Evolutionary conservation across 2,113 vertebrate genomes (phyloP).

Genomic region (Lichenostomus cassidix): DNA sequence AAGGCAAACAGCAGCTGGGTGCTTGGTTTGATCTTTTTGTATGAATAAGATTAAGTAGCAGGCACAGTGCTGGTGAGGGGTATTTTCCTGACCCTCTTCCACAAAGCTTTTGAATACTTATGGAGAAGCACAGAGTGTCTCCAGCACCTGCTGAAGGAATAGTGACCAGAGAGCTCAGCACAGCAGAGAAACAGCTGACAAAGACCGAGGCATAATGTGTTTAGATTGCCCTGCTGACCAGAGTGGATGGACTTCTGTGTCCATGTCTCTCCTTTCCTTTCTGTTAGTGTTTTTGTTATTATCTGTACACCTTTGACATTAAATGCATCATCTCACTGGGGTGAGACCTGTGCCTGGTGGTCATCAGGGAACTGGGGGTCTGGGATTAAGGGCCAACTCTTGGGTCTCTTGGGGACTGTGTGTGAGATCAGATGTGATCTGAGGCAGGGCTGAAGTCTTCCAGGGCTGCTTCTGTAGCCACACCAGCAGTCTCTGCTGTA

Average conservation of each 20-base stretch:
- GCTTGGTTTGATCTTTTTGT: slow-evolving; percentile 19
- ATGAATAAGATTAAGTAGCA: neutral
- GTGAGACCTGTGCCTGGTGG: neutral
- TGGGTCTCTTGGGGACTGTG: neutral
- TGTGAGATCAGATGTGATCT: neutral
- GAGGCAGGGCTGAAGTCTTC: neutral
- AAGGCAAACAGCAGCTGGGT: slow-evolving; percentile 9
- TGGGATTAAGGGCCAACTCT: neutral
- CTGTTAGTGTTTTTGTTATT: neutral
- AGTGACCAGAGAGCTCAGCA: fast-evolving
- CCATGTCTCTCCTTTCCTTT: neutral
- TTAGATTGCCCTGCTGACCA: neutral
- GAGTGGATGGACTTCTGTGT: neutral
- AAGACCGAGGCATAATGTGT: neutral
- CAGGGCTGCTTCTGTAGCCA: neutral
- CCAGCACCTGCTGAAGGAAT: neutral
- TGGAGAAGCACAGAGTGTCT: neutral
- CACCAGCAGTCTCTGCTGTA: neutral
- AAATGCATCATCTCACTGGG: neutral
- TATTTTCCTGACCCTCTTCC: neutral
- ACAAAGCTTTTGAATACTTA: neutral
- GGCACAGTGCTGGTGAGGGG: neutral
- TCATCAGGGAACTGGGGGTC: neutral
- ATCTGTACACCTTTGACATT: neutral
- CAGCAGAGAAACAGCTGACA: neutral